phyloP scores from a whole-genome alignment of 2,113 vertebrate genomes.

The Aldabrachelys gigantea region DNA sequence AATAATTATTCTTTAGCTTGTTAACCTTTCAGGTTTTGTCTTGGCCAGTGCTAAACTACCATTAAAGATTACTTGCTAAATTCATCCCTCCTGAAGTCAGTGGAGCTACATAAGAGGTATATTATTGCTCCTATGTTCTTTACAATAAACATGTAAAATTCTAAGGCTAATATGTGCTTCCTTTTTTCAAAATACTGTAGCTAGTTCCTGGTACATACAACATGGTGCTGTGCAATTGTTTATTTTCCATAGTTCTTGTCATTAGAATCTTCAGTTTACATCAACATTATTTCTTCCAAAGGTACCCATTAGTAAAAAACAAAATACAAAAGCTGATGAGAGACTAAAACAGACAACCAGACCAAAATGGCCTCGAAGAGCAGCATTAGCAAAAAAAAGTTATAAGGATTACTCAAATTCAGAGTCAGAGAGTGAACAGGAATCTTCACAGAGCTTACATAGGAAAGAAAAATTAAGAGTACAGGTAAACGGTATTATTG shows the following conservation, averaged over 20 bases:
- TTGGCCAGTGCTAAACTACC: neutral
- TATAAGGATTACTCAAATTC: conserved; percentile 88
- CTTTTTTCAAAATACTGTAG: neutral
- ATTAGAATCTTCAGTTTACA: neutral
- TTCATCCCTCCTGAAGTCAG: neutral
- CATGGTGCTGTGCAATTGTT: neutral
- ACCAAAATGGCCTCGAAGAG: conserved; percentile 80
- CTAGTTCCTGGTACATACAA: neutral
- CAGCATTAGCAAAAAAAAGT: conserved; percentile 77
- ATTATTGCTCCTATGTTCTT: neutral
- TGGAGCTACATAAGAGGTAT: neutral
- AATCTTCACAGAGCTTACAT: neutral
- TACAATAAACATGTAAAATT: neutral
- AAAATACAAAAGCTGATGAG: conserved; percentile 3
- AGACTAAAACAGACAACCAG: conserved; percentile 31
- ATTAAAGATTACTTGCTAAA: neutral
- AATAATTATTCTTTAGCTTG: neutral
- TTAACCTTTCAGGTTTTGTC: neutral
- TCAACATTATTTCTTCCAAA: conserved; percentile 58
- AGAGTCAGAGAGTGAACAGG: conserved; percentile 72
- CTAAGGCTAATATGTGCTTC: neutral
- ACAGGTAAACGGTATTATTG: conserved; percentile 50
- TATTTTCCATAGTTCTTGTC: neutral
- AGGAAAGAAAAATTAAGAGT: conserved; percentile 42
- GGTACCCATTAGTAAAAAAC: conserved; percentile 20